phyloP scores from a whole-genome alignment of 2,888 invertebrate genomes.

The Acanthococcus lagerstroemiae region DNA sequence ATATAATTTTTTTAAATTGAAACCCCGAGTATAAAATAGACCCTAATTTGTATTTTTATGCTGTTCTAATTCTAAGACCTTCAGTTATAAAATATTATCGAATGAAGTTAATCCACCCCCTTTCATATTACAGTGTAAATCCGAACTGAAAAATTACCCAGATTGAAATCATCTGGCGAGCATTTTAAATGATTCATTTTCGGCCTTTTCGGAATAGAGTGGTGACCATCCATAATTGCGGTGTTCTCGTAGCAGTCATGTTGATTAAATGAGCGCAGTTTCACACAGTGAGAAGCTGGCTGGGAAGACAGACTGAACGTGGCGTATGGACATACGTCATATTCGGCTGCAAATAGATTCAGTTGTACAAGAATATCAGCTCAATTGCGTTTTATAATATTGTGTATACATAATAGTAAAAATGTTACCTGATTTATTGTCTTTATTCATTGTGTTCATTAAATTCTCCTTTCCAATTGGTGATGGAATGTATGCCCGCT shows the following conservation, averaged over 20 bases:
- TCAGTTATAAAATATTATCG: no score
- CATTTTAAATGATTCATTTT: conserved; percentile 38
- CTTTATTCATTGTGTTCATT: conserved; percentile 19
- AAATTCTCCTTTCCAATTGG: conserved; percentile 23
- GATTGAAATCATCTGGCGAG: conserved; percentile 40
- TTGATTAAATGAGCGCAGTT: conserved; percentile 41
- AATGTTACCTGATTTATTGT: conserved; percentile 10
- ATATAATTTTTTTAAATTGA: neutral
- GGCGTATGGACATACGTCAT: conserved; percentile 42
- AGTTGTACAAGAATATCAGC: neutral
- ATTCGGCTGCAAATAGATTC: conserved; percentile 36
- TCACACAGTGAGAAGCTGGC: conserved; percentile 38
- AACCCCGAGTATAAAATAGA: no score
- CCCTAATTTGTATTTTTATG: no score
- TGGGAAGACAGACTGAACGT: conserved; percentile 41
- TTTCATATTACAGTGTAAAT: neutral
- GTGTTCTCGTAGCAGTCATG: conserved; percentile 39
- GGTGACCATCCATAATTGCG: conserved; percentile 32
- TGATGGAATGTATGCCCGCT: conserved; percentile 12
- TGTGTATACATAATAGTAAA: neutral
- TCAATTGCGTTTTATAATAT: neutral
- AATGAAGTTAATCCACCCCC: no score
- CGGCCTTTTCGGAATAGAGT: conserved; percentile 34
- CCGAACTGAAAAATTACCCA: conserved; percentile 35
- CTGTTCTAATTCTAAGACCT: no score